Base-by-base conservation (phyloP, 2,888 invertebrate genomes). In the Petrolisthes manimaculis region DNA sequence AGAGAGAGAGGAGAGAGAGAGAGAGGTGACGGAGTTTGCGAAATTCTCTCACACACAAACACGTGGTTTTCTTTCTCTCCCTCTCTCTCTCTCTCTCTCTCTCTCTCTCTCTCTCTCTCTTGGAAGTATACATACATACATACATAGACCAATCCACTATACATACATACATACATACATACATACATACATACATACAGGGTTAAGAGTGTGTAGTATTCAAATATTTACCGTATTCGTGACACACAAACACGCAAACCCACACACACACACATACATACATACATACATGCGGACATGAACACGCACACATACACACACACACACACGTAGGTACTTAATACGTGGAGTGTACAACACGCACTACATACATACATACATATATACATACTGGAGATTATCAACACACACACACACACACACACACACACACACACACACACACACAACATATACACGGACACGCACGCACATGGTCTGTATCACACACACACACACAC, bases 101-200 rank as follows among this genome's bases (percentile, higher is more conserved):
- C 81, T 81, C 21, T n/a, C 81, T 56, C 56, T 81, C 81, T n/a
- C 81, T 81, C 55, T 54, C 81, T n/a, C 55, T 51, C 80, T 54
- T 56, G n/a, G 6, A 61, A 61, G 14, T 9, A 61, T 61, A 61
- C n/a, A n/a, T n/a, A n/a, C n/a, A n/a, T n/a, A n/a, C n/a, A n/a
- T n/a, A n/a, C n/a, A n/a, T n/a, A n/a, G n/a, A n/a, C n/a, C n/a
- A n/a, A n/a, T 14, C 61, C 61, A 12, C 61, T 14, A 8, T 14
- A 61, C 8, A 61, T 61, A 61, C 9, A 14, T 14, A 14, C 8
- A 18, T 8, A 51, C 9, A 5, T 51, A 78, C 24, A 12, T 51
- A 18, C 5, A 5, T 14, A 4, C 8, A 37, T 3, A 6, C 51
- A 78, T 4, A 37, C 24, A 24, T 24, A 51, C 51, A 14, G 9